Percentiles rank a stretch among this genome's conserved stretches.
Evolutionary conservation across 1,140 invertebrate genomes (phyloP).

Genomic region (Trialeurodes vaporariorum): DNA sequence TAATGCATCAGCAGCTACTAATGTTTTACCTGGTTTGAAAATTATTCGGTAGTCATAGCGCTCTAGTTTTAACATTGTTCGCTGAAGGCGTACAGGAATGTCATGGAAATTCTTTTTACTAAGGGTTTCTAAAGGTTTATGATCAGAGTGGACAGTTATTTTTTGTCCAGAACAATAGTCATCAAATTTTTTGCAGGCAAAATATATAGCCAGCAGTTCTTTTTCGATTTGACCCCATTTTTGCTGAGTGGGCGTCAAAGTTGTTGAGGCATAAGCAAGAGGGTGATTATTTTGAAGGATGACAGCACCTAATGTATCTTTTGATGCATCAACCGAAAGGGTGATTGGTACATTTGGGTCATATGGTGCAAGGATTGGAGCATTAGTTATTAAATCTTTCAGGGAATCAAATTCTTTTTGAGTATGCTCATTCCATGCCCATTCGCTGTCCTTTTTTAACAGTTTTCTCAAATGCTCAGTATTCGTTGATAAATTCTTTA

Average conservation of each 20-base stretch:
- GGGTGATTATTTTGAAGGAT: constrained; percentile 27
- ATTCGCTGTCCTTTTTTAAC: constrained; percentile 24
- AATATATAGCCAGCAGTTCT: constrained; percentile 34
- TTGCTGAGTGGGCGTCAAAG: constrained; percentile 26
- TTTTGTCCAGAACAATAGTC: constrained; percentile 27
- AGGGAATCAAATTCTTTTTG: constrained; percentile 21
- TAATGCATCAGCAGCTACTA: constrained; percentile 35
- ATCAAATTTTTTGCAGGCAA: constrained; percentile 26
- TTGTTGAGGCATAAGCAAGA: constrained; percentile 29
- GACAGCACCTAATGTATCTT: constrained; percentile 27
- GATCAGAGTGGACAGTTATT: constrained; percentile 33
- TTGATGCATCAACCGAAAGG: constrained; percentile 27
- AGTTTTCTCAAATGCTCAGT: constrained; percentile 24
- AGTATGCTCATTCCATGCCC: constrained; percentile 22
- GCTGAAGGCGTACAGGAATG: constrained; percentile 31
- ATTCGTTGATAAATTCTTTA: constrained; percentile 24
- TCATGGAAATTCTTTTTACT: constrained; percentile 33
- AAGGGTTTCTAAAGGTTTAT: constrained; percentile 35
- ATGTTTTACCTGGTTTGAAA: constrained; percentile 33
- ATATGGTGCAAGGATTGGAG: constrained; percentile 25
- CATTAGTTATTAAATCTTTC: constrained; percentile 21
- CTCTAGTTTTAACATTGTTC: constrained; percentile 29
- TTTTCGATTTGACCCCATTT: constrained; percentile 36
- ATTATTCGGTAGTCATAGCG: constrained; percentile 24
- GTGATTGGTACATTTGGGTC: constrained; percentile 15